Base-by-base conservation (phyloP, 2,888 invertebrate genomes). In the Troides helena region DNA sequence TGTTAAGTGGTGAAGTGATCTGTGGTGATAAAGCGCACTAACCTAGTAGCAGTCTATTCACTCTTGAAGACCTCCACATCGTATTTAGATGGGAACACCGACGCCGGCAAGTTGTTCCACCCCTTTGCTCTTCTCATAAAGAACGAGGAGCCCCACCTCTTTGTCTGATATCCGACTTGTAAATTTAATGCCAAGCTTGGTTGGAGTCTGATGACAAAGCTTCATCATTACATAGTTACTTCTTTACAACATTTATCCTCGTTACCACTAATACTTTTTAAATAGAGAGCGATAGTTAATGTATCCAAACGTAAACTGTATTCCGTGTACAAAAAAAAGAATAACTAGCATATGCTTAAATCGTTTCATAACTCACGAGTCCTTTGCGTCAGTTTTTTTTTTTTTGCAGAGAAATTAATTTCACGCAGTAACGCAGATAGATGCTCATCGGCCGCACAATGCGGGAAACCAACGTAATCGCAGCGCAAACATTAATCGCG, bases 401-500 rank as follows among this genome's bases (percentile, higher is more conserved):
- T 62, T 53, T 18, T 4, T 30, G 39, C 30, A 64, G 5, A 69
- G n/a, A 67, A 71, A 67, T 57, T 67, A 72, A 70, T 66, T 70
- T 71, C 61, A 67, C 70, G 67, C 64, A 57, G 70, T 67, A n/a
- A 68, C 67, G 70, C 61, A 63, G 69, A 69, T 71, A 72, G 70
- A 72, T 71, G 63, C 71, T 73, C 75, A 75, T 76, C 71, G 66
- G 64, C 30, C 65, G 18, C 69, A 76, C 76, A 77, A 76, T 77
- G 74, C 74, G 73, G 73, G 72, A 74, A 73, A 75, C 76, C 74
- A 73, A 72, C 74, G 75, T 78, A 76, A 77, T 76, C 75, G 72
- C 72, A 72, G 72, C 71, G 75, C 76, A 74, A 77, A 77, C 75
- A 78, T 78, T 77, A 78, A 77, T 78, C 73, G 77, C 76, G 72